Conservation (phyloP, 2,113 vertebrate species). For the Melanerpes aurifrons region DNA sequence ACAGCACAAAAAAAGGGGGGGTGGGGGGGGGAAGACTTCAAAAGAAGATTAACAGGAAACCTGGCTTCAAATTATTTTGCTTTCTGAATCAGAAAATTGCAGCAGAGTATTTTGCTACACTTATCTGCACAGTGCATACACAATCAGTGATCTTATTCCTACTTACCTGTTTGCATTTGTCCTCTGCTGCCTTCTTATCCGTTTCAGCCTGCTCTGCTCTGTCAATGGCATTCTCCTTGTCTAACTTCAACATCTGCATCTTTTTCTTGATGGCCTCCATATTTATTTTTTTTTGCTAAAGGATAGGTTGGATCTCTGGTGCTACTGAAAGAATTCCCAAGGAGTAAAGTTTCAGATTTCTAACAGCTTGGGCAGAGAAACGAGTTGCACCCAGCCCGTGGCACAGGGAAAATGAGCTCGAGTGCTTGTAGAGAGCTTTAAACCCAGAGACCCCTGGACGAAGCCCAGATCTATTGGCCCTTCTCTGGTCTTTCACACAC, state of each 20-base stretch:
- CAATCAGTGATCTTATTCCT: not conserved
- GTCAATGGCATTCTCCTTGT: conserved; percentile 96
- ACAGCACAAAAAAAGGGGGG: not conserved
- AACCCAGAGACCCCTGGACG: conserved; percentile 79
- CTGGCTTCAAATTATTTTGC: not conserved
- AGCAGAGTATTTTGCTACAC: not conserved
- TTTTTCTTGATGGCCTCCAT: conserved; percentile 99
- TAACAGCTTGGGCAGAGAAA: not conserved
- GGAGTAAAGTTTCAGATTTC: not conserved
- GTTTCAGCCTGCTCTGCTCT: conserved; percentile 91
- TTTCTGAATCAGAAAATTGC: not conserved
- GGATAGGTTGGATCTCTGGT: not conserved
- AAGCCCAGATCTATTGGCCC: conserved; percentile 76
- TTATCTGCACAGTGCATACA: not conserved
- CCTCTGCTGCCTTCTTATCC: conserved; percentile 89
- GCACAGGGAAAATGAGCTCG: conserved; percentile 46
- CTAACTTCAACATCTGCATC: conserved; percentile 98
- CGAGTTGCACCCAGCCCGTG: not conserved
- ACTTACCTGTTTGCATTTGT: conserved; percentile 91
- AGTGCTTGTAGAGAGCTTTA: conserved; percentile 74
- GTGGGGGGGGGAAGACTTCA: not conserved
- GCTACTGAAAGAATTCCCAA: not conserved
- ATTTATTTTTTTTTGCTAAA: conserved; percentile 15
- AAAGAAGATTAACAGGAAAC: not conserved
- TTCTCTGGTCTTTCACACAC: conserved; percentile 68